Evolutionary conservation across 2,888 invertebrate species (phyloP).

Genomic region (Tyria jacobaeae): DNA sequence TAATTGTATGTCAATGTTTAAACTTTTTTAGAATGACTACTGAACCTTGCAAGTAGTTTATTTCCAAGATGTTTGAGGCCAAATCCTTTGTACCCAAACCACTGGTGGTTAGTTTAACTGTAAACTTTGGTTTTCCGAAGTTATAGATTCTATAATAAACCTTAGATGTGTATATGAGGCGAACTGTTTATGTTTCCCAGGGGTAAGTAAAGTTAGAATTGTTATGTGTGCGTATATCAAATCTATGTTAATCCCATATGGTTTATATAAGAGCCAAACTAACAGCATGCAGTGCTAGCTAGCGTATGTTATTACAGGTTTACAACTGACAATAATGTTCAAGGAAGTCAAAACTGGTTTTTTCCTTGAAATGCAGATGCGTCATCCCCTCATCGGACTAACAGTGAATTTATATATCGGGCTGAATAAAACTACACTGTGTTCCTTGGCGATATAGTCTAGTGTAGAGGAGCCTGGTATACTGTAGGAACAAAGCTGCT

Average conservation of each 20-base stretch:
- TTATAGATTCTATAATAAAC: slow-evolving; percentile 19
- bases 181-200: slow-evolving; percentile 12
- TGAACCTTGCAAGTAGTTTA: slow-evolving; percentile 11
- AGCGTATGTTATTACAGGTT: too few species aligned
- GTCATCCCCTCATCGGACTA: too few species aligned
- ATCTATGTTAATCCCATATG: not conserved
- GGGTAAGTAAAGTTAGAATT: slow-evolving; percentile 15
- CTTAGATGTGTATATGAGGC: slow-evolving; percentile 16
- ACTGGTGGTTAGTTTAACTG: not conserved
- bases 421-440: too few species aligned
- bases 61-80: slow-evolving; percentile 12
- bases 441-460: too few species aligned
- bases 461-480: too few species aligned
- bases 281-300: too few species aligned
- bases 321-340: too few species aligned
- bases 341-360: too few species aligned
- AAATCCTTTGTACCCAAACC: slow-evolving; percentile 18
- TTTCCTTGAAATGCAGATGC: too few species aligned
- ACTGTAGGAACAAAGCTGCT: too few species aligned
- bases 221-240: not conserved
- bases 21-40: slow-evolving; percentile 10
- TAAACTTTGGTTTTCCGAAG: slow-evolving; percentile 16
- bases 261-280: not conserved
- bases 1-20: slow-evolving; percentile 21
- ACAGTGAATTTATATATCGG: too few species aligned